Evolutionary conservation across 2,797 vertebrate genomes (phyloP), one percentile per base, ranked within the genome.

Genomic region (Amniataba percoides): DNA sequence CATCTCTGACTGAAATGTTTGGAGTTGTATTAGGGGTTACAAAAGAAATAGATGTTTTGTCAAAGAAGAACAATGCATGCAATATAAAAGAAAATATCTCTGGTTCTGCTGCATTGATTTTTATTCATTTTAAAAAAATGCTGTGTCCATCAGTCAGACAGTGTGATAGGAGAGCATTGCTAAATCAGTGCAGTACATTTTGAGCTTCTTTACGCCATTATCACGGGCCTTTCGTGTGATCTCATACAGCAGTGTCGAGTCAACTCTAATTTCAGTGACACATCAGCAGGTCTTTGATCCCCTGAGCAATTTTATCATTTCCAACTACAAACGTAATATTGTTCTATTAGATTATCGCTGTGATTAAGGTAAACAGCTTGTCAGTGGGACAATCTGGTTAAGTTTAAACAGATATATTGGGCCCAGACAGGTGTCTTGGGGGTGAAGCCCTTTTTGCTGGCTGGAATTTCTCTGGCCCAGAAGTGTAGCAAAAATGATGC

Each of bases 361-460:
- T 91, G 85, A 89, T 91, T 90, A 78, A 88, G 76, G 89, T 91
- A 90, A 93, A 89, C 88, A 88, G 68, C 76, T 84, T 87, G 81
- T 91, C 86, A 84, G 61, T 74, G 74, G 63, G 70, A 65, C 83
- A 74, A 84, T 89, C 81, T 85, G 77, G 74, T 82, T 79, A 67
- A 71, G 71, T 87, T 90, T 81, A 86, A 89, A 84, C 69, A 85
- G 62, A 86, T 68, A 80, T 70, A 82, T 82, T 78, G 21, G 74
- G 72, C 62, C 64, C 72, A 82, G 84, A 56, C 89, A 92, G 92
- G 89, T 92, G 90, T 91, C 74, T 88, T 66, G 5, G 23, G 58
- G 82, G 67, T 68, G 80, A 73, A 69, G 49, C 61, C 43, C 19
- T 66, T 46, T 49, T 71, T 42, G 31, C 55, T 70, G 48, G 51